Conservation (phyloP, 2,888 invertebrate species). For the Oxytorus armatus region DNA sequence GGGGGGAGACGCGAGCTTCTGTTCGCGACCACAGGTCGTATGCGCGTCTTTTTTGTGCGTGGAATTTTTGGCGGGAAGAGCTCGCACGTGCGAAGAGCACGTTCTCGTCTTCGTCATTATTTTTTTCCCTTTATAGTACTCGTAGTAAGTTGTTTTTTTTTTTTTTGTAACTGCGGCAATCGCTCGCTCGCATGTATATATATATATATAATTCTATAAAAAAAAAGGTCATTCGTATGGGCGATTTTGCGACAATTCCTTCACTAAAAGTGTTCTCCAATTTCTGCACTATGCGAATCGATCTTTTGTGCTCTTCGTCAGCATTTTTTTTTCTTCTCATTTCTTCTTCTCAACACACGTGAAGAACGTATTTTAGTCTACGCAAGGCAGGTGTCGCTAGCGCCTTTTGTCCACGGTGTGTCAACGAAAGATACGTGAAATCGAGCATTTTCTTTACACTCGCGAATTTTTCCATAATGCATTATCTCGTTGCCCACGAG, state of each 20-base stretch:
- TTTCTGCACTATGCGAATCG: slow-evolving; percentile 1
- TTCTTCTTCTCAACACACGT: too few relatives aligned
- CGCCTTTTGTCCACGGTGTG: too few relatives aligned
- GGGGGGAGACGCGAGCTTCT: slow-evolving; percentile 19
- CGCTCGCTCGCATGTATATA: slow-evolving; percentile 39
- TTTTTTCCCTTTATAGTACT: slow-evolving; percentile 24
- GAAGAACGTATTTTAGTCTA: slow-evolving; percentile 40
- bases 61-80: slow-evolving; percentile 60
- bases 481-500: slow-evolving; percentile 33
- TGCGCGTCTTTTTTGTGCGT: slow-evolving; percentile 67
- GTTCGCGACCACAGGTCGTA: slow-evolving; percentile 48
- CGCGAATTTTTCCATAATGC: slow-evolving; percentile 19
- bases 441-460: too few relatives aligned
- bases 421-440: too few relatives aligned
- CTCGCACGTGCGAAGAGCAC: slow-evolving; percentile 31
- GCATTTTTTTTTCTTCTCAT: too few relatives aligned
- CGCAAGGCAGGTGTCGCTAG: too few relatives aligned
- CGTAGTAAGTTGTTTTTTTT: slow-evolving; percentile 43
- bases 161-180: slow-evolving; percentile 40
- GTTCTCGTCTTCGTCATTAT: slow-evolving; percentile 15
- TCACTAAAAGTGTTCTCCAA: slow-evolving; percentile 44
- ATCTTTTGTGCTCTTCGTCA: too few relatives aligned
- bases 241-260: slow-evolving; percentile 47
- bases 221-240: slow-evolving; percentile 23
- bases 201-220: slow-evolving; percentile 52